Evolutionary conservation across 2,113 vertebrate genomes (phyloP).

Genomic region (Macaca nemestrina): DNA sequence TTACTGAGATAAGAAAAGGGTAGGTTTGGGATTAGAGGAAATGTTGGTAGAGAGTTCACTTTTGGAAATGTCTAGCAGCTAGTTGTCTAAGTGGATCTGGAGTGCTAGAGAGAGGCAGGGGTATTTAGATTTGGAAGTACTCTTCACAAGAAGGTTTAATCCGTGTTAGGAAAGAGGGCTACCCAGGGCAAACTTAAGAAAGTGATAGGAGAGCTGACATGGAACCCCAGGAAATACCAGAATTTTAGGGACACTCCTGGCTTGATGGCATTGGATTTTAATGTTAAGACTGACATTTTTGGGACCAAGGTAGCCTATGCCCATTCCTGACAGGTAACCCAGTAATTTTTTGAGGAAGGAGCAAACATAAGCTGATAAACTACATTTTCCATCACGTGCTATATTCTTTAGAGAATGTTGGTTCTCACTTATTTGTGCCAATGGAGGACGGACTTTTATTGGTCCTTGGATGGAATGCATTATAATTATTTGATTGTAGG

Average conservation of each 20-base stretch:
- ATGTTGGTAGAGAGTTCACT: background rate
- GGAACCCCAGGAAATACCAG: background rate
- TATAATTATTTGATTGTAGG: slow-evolving; percentile 25
- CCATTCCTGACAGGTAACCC: background rate
- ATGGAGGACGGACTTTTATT: background rate
- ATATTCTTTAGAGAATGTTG: background rate
- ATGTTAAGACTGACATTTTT: background rate
- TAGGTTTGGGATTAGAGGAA: background rate
- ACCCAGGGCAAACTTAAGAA: background rate
- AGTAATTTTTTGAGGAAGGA: background rate
- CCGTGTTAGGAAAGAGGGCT: background rate
- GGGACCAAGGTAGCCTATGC: background rate
- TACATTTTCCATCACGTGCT: background rate
- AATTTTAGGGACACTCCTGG: background rate
- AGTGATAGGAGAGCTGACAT: background rate
- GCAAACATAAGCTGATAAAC: background rate
- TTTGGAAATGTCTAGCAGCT: slow-evolving; percentile 12
- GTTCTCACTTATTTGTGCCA: background rate
- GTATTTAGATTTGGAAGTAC: background rate
- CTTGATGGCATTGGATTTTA: background rate
- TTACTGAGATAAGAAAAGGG: background rate
- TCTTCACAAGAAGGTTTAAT: background rate
- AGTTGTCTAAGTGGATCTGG: background rate
- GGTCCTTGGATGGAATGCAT: background rate
- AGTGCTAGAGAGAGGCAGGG: background rate